These are phyloP conservation scores for Oopsacas minuta DNA, from an alignment of 37 sponge, comb jelly and placozoan genomes.

Conservation along the genomic window DNA sequence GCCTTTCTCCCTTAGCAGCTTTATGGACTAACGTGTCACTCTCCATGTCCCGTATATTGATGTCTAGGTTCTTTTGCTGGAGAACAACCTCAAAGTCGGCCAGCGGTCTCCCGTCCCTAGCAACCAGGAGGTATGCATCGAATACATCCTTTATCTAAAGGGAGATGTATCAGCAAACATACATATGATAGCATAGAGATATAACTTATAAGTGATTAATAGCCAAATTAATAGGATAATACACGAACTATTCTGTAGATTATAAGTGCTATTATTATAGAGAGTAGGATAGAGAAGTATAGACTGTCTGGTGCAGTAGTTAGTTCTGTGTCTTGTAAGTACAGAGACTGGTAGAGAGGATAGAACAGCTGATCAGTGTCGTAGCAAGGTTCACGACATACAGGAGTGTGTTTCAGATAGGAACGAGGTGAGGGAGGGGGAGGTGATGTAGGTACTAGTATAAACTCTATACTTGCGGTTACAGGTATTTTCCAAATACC, in stretches of 20 bases:
- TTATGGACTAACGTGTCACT: not conserved
- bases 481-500: not conserved
- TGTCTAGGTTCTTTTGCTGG: not conserved
- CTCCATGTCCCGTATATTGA: not conserved
- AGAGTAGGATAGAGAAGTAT: not conserved
- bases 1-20: not conserved
- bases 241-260: not conserved
- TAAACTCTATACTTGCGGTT: not conserved
- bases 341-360: not conserved
- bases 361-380: not conserved
- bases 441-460: not conserved
- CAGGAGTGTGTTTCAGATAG: not conserved
- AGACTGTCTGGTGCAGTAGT: not conserved
- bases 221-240: not conserved
- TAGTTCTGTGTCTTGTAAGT: not conserved
- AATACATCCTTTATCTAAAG: not conserved
- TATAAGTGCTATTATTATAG: not conserved
- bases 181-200: too few species aligned
- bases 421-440: not conserved
- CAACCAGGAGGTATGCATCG: not conserved
- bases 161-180: too few species aligned
- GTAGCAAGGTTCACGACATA: not conserved
- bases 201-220: not conserved
- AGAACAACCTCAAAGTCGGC: not conserved
- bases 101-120: slow-evolving; percentile 2